A percentile compares a stretch with the other conserved stretches of the same genome.
These are phyloP conservation scores for Seriola quinqueradiata DNA, from an alignment of 2,113 vertebrate species.

Conservation along the genomic window DNA sequence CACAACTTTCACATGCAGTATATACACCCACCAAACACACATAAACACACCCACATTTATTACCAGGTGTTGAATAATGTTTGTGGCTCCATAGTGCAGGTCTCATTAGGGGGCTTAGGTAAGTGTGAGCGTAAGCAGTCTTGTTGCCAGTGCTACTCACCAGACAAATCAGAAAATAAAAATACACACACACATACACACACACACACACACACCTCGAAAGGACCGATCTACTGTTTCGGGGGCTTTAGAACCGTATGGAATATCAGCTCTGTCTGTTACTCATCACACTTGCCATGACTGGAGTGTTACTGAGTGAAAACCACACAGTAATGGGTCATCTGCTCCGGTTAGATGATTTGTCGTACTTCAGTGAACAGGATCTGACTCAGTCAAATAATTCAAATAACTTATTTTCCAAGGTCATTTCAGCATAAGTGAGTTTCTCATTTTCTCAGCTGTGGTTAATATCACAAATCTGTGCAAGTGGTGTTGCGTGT, in stretches of 20 bases:
- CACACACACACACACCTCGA: background rate
- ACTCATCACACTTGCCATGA: background rate
- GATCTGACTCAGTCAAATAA: background rate
- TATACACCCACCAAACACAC: constrained; percentile 8
- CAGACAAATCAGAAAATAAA: constrained; percentile 15
- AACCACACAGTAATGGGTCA: background rate
- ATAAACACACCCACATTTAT: constrained; percentile 44
- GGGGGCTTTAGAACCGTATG: background rate
- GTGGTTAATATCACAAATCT: background rate
- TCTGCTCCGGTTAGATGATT: background rate
- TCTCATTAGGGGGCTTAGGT: constrained; percentile 76
- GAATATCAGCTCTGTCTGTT: constrained; percentile 2
- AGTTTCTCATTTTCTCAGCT: background rate
- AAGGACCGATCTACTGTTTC: background rate
- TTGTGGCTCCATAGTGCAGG: constrained; percentile 37
- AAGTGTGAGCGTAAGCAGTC: constrained; percentile 66
- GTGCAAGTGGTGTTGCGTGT: background rate
- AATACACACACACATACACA: constrained; percentile 10
- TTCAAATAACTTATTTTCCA: background rate
- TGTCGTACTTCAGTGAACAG: background rate
- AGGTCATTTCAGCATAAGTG: background rate
- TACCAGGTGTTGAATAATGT: constrained; percentile 49
- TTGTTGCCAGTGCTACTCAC: constrained; percentile 36
- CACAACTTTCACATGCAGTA: background rate
- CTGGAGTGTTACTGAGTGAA: background rate